Conservation (phyloP, 1,140 invertebrate genomes). For the Sycophila sp. region DNA sequence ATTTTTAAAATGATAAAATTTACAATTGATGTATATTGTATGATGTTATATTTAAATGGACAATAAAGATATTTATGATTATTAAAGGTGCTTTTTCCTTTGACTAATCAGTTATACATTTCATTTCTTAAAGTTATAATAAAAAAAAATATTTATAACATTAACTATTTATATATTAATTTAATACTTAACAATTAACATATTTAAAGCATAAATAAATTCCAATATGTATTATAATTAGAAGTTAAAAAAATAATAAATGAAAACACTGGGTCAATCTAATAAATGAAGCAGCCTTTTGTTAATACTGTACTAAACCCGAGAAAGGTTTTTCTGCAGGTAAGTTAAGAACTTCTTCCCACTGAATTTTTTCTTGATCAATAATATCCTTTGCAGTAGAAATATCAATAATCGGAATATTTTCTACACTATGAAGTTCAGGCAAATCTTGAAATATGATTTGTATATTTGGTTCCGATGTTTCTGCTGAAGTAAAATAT, state of each 20-base stretch:
- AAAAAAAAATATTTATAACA: too few species aligned
- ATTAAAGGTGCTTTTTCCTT: too few species aligned
- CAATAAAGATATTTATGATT: constrained; percentile 1
- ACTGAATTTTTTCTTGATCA: neutral
- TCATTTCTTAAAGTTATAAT: too few species aligned
- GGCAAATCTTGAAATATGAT: constrained; percentile 32
- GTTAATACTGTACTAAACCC: neutral
- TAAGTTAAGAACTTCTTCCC: neutral
- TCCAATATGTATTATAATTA: too few species aligned
- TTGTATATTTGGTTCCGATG: constrained; percentile 22
- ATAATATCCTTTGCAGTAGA: neutral
- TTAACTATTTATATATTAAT: too few species aligned
- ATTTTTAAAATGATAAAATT: constrained; percentile 1
- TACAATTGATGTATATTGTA: neutral
- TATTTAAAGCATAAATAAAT: too few species aligned
- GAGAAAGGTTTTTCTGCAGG: neutral
- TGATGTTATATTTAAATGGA: neutral
- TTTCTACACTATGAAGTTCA: constrained; percentile 1
- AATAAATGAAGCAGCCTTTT: too few species aligned
- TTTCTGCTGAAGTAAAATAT: constrained; percentile 10
- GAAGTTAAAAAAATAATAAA: neutral
- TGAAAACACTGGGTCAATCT: too few species aligned
- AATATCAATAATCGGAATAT: neutral
- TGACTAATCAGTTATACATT: too few species aligned
- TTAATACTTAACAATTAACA: too few species aligned